Evolutionary conservation across 2,888 invertebrate species (phyloP), one percentile per base, ranked within the genome.

Genomic region (Paralinhomoeus sp.): DNA sequence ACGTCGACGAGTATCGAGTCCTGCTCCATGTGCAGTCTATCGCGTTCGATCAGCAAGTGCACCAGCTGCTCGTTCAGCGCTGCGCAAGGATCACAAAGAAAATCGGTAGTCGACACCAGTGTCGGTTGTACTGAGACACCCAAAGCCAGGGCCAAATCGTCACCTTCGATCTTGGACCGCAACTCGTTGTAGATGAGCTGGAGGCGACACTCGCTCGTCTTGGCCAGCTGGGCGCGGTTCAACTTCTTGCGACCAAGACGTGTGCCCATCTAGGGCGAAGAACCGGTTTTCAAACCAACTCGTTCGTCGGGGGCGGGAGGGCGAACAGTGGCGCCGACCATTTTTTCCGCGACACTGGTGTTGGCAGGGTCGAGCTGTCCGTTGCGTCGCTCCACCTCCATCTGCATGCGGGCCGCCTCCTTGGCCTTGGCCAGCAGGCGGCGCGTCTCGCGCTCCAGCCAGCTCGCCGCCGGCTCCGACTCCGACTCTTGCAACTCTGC

Each of bases 1-100:
- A 89, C 83, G 62, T 89, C 87, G 37, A 87, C 84, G 51, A 89
- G 72, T 80, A 84, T 85, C 37, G 87, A 84, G 66, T 89, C 89
- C 66, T 89, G 87, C 50, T 82, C 80, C 83, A 87, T 87, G 67
- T 87, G 85, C 41, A 85, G 70, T 64, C 87, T 87, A 67, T 89
- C 89, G 50, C 87, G 72, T 57, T 80, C 78, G 73, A 87, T 76
- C 56, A 89, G 68, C 64, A 80, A 74, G 63, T 78, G 76, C 47
- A 89, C 85, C 53, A 89, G 70, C 44, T 76, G 74, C 63, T 85
- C 84, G 67, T 89, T 89, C 51, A 87, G 69, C 42, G 73, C 75
- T 69, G 53, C 39, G 59, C 54, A 36, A 47, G n/a, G n/a, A n/a
- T n/a, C n/a, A n/a, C n/a, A n/a, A n/a, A 45, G 9, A 22, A n/a